Percentiles rank a stretch among this genome's conserved stretches.
phyloP scores from a whole-genome alignment of 2,113 vertebrate species.

The Athene noctua region DNA sequence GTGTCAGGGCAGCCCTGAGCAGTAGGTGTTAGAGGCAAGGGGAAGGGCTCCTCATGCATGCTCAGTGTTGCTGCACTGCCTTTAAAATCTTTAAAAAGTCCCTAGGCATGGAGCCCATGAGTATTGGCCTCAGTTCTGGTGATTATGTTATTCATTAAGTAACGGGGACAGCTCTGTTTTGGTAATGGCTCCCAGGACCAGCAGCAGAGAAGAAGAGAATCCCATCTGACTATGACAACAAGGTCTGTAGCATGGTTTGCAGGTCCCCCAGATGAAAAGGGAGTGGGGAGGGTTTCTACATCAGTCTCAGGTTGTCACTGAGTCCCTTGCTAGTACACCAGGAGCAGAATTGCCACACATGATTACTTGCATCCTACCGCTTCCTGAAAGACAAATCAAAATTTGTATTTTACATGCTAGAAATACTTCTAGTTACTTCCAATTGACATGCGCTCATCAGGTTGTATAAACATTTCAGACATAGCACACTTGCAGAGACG shows the following conservation, averaged over 20 bases:
- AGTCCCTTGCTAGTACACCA: neutral
- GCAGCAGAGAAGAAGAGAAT: neutral
- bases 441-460: neutral
- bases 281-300: fast-evolving
- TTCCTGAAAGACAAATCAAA: neutral
- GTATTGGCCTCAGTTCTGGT: neutral
- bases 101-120: neutral
- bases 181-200: neutral
- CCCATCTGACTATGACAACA: neutral
- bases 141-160: neutral
- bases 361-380: neutral
- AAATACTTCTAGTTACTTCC: neutral
- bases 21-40: neutral
- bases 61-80: neutral
- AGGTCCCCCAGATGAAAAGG: neutral
- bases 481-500: neutral
- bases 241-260: neutral
- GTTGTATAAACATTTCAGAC: neutral
- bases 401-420: neutral
- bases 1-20: fast-evolving
- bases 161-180: neutral
- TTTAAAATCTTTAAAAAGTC: neutral
- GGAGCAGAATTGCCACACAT: neutral
- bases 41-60: neutral
- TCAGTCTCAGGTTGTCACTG: neutral